These are phyloP conservation scores for Halcyon badia DNA, from an alignment of 2,797 vertebrate genomes.

Conservation along the genomic window DNA sequence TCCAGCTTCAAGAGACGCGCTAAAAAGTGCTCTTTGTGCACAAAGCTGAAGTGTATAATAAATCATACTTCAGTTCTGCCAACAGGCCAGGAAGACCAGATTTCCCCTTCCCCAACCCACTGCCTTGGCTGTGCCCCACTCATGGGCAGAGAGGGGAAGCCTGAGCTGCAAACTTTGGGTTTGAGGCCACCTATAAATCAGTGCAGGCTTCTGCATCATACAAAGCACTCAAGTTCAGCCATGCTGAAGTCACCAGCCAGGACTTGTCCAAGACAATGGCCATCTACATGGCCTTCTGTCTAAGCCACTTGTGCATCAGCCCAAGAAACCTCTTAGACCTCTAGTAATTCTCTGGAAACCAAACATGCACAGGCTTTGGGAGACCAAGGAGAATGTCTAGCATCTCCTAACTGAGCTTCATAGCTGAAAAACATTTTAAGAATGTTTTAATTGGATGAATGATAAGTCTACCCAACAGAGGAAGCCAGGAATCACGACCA, in stretches of 20 bases:
- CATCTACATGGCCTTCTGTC: rapidly evolving
- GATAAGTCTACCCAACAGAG: background rate
- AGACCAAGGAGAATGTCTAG: background rate
- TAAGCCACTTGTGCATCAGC: rapidly evolving
- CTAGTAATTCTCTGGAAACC: background rate
- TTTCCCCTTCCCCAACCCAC: background rate
- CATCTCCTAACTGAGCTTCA: background rate
- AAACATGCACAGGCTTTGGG: rapidly evolving
- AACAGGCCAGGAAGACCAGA: rapidly evolving
- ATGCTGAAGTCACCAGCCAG: background rate
- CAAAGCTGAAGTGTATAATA: background rate
- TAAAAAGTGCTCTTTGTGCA: background rate
- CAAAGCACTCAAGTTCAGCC: background rate
- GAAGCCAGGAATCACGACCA: background rate
- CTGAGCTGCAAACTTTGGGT: background rate
- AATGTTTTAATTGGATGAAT: background rate
- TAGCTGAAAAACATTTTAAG: background rate
- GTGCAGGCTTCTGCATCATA: rapidly evolving
- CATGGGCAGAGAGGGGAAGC: rapidly evolving
- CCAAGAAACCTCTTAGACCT: background rate
- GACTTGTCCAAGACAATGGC: background rate
- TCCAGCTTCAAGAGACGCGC: background rate
- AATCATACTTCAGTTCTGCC: background rate
- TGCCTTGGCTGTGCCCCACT: background rate
- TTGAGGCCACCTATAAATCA: background rate